phyloP scores from a whole-genome alignment of 2,113 vertebrate genomes.

The Ancistrus triradiatus region DNA sequence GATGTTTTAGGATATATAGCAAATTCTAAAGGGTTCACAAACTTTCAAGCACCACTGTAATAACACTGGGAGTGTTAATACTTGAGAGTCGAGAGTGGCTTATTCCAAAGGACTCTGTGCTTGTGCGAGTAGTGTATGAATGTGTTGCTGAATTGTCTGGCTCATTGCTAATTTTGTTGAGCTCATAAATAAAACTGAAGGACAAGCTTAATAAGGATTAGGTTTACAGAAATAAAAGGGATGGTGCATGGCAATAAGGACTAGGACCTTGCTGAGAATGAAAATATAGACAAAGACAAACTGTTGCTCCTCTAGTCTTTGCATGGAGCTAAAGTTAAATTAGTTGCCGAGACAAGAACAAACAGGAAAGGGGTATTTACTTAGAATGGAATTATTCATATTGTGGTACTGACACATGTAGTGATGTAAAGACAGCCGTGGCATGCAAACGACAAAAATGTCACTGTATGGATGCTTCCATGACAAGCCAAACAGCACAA shows the following conservation, averaged over 20 bases:
- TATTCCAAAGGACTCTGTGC: background rate
- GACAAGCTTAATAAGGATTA: too few species aligned
- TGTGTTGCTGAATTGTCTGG: background rate
- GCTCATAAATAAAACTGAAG: constrained; percentile 1
- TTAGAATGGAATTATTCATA: constrained; percentile 29
- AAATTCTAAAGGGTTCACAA: too few species aligned
- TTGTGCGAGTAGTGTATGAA: background rate
- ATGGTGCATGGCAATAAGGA: too few species aligned
- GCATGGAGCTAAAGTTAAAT: constrained; percentile 5
- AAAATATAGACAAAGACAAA: constrained; percentile 3
- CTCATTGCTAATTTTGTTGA: constrained; percentile 7
- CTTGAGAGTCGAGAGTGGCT: constrained; percentile 31
- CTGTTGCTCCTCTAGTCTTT: constrained; percentile 2
- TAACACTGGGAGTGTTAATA: too few species aligned
- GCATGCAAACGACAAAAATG: too few species aligned
- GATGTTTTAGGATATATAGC: too few species aligned
- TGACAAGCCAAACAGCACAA: constrained; percentile 22
- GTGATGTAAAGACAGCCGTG: too few species aligned
- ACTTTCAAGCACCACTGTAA: too few species aligned
- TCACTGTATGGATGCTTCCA: constrained; percentile 15
- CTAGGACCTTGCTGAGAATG: too few species aligned
- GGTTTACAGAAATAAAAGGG: too few species aligned
- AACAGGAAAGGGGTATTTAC: constrained; percentile 22
- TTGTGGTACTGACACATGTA: constrained; percentile 47
- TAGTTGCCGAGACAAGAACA: constrained; percentile 7